phyloP scores from a whole-genome alignment of 2,113 vertebrate genomes.

The Hydropotes inermis region DNA sequence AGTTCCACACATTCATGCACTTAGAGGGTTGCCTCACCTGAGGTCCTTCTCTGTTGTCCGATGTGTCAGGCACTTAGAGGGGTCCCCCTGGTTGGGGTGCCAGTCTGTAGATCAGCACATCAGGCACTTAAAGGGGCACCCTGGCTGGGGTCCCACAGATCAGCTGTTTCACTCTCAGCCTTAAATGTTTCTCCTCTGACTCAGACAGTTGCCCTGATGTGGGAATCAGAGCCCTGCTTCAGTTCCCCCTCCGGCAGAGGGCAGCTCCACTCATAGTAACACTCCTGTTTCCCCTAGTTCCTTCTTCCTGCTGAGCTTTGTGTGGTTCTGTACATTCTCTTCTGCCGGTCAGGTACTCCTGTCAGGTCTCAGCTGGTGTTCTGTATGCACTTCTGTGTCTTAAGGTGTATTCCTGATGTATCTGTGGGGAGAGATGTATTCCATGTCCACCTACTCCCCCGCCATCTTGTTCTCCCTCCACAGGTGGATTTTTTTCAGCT shows the following conservation, averaged over 20 bases:
- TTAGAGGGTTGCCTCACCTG: not conserved
- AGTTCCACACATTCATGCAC: not conserved
- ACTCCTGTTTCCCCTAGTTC: not conserved
- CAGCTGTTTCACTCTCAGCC: not conserved
- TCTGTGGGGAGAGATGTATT: not conserved
- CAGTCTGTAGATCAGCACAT: not conserved
- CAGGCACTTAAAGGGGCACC: not conserved
- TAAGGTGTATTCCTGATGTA: not conserved
- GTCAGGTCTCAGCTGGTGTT: not conserved
- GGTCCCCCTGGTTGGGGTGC: not conserved
- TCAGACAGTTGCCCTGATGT: not conserved
- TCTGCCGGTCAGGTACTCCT: not conserved
- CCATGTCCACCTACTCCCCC: not conserved
- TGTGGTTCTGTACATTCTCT: not conserved
- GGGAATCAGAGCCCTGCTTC: not conserved
- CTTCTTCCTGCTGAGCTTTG: not conserved
- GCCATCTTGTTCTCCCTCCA: not conserved
- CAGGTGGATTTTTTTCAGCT: not conserved
- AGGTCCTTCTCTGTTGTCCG: not conserved
- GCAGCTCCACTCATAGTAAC: not conserved
- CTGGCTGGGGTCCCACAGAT: not conserved
- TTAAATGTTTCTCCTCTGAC: not conserved
- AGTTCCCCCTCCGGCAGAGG: not conserved
- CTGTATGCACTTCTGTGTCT: not conserved
- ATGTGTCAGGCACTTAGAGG: not conserved